phyloP scores from a whole-genome alignment of 2,888 invertebrate species.

The Apamea crenata region DNA sequence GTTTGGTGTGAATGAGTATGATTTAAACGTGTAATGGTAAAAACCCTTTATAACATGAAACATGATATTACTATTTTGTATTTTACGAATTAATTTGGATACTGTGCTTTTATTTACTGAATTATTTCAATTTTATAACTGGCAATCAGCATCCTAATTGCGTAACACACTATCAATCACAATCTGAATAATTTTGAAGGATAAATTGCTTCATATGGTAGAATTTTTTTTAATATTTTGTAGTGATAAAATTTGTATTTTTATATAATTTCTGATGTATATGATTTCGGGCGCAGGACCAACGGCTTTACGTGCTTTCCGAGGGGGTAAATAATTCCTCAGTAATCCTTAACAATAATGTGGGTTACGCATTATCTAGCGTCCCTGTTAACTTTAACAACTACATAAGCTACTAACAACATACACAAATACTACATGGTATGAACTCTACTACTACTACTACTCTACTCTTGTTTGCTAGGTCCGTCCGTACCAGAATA shows the following conservation, averaged over 20 bases:
- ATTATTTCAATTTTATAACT: neutral
- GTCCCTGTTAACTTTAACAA: neutral
- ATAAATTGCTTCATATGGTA: no score
- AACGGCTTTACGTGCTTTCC: no score
- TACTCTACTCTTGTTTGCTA: neutral
- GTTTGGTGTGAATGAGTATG: slow-evolving; percentile 17
- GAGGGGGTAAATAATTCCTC: neutral
- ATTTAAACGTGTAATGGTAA: neutral
- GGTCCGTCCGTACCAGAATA: neutral
- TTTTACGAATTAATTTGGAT: neutral
- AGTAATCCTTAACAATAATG: neutral
- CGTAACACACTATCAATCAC: no score
- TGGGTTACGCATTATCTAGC: neutral
- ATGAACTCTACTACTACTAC: no score
- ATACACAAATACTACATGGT: neutral
- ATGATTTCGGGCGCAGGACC: no score
- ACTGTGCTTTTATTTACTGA: neutral
- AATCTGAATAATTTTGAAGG: no score
- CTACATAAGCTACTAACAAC: neutral
- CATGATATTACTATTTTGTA: neutral
- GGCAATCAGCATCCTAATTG: no score
- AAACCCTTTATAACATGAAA: neutral
- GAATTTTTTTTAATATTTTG: no score
- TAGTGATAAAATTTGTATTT: no score
- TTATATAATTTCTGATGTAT: no score